Evolutionary conservation across 2,113 vertebrate genomes (phyloP), one percentile per base, ranked within the genome.

Genomic region (Hystrix brachyura): DNA sequence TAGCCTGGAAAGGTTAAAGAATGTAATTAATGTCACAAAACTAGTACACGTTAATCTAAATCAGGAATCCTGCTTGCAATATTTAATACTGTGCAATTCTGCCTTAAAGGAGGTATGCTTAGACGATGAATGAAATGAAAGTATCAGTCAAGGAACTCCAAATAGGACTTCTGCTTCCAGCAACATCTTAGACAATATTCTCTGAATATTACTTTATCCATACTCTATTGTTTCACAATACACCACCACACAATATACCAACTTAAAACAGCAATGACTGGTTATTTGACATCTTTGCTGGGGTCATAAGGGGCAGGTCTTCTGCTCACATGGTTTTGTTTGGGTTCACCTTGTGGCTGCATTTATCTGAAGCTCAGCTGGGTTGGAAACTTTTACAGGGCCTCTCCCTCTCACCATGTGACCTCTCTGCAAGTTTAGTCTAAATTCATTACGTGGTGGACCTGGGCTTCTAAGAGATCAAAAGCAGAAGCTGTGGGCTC

Each of bases 1-100:
- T 88, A 94, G 27, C 21, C 38, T 23, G 59, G 46, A 87, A 71
- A 95, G 38, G 9, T 89, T 90, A 87, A 71, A 9, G 55, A 87
- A 69, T 82, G 51, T 93, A 23, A 83, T 57, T 87, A 64, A 81
- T n/a, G n/a, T 67, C 53, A 38, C 19, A 88, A 15, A 91, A 10
- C 13, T 51, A 67, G 62, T 2, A 51, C 57, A 19, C 7, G 13
- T 74, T 46, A 59, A 32, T n/a, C 72, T 13, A 71, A 59, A 32
- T 76, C 12, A 78, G 46, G n/a, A 94, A 69, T 25, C 11, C 29
- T 71, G 34, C 9, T 53, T 23, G 3, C 10, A 11, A 59, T 84
- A 13, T 92, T 92, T 82, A 74, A 57, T 7, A 78, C 46, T 55
- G 8, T 43, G 27, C 13, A 87, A 53, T 80, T 81, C 79, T 81